Base-by-base conservation (phyloP, 2,797 vertebrate genomes). In the Dendrocincla fuliginosa region DNA sequence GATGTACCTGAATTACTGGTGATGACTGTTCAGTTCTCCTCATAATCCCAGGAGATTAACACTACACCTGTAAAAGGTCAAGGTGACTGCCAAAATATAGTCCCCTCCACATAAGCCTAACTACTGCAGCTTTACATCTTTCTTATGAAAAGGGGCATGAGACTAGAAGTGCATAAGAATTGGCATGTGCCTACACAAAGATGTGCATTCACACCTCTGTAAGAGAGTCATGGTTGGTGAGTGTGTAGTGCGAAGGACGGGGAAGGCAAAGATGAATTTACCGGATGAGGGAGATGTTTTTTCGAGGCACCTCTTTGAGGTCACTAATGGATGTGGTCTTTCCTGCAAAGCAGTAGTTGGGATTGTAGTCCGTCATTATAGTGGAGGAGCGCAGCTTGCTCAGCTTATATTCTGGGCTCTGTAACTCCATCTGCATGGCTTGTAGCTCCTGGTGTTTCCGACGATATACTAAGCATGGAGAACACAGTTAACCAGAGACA, bases 321-420 rank as follows among this genome's bases (percentile, higher is more conserved):
- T 99, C 99, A 14, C 98, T 99, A 98, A 99, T 99, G 16, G 99
- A 99, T 4, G 99, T 98, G 4, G 99, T 99, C 97, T 99, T 99
- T 49, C 99, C 99, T 2, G 99, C 99, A 84, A 99, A 99, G 98
- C 99, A 99, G 98, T 99, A 99, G 98, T 99, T 99, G 95, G 99
- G 99, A 96, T 99, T 99, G 98, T 99, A 99, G 98, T 99, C 99
- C 0, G 99, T 99, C 99, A 99, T 99, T 97, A 99, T 99, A 97
- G 99, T 99, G 67, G 99, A 99, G 56, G 99, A 99, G 5, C 99
- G 98, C 87, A 99, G 98, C 95, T 99, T 99, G 97, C 99, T 99
- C 94, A 99, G 98, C 47, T 99, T 99, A 92, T 99, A 99, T 93
- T 99, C 99, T 0, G 99, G 99, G 96, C 99, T 99, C 98, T 99